phyloP scores from a whole-genome alignment of 2,888 invertebrate species.

The Taenaris catops region DNA sequence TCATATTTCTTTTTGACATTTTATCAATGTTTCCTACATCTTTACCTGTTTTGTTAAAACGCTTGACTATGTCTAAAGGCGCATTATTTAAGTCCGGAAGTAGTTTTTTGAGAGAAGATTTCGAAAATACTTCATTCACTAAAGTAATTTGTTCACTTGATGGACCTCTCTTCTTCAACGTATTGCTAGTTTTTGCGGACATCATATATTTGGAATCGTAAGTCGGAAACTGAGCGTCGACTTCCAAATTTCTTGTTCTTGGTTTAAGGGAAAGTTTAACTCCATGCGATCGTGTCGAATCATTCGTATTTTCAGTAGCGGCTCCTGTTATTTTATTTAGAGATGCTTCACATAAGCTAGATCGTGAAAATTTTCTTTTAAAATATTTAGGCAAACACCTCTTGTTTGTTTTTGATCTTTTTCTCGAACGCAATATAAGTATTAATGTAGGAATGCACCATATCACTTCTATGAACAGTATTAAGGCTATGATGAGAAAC shows the following conservation, averaged over 20 bases:
- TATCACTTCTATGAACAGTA: slow-evolving; percentile 49
- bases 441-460: slow-evolving; percentile 47
- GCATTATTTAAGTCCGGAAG: slow-evolving; percentile 3
- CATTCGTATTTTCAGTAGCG: not conserved
- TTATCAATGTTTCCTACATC: not conserved
- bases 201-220: slow-evolving; percentile 13
- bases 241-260: slow-evolving; percentile 20
- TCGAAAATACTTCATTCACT: slow-evolving; percentile 11
- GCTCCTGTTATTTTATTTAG: not conserved
- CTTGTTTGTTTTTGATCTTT: slow-evolving; percentile 15
- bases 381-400: slow-evolving; percentile 6
- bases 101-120: slow-evolving; percentile 7
- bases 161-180: slow-evolving; percentile 4
- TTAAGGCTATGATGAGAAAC: slow-evolving; percentile 37
- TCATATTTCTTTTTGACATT: not conserved
- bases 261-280: slow-evolving; percentile 25
- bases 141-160: slow-evolving; percentile 14
- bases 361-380: slow-evolving; percentile 5
- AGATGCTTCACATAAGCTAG: not conserved
- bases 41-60: no score
- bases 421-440: slow-evolving; percentile 26
- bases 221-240: slow-evolving; percentile 22
- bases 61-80: no score
- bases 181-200: slow-evolving; percentile 14
- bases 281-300: slow-evolving; percentile 5